A percentile compares a stretch with the other conserved stretches of the same genome.
phyloP scores from a whole-genome alignment of 2,888 invertebrate genomes.

The Drosophila percnosoma region DNA sequence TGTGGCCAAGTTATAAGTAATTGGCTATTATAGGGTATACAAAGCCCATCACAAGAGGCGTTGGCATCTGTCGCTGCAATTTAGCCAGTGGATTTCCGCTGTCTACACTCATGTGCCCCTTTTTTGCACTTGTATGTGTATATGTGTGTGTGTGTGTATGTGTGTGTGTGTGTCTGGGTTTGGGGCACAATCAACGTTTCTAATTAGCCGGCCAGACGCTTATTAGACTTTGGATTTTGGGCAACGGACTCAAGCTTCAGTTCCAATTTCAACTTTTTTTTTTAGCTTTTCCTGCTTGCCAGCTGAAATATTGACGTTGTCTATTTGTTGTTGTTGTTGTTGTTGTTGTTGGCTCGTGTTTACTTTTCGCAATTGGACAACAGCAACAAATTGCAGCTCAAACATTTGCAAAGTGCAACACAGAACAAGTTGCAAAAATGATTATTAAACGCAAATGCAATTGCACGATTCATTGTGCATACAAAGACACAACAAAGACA shows the following conservation, averaged over 20 bases:
- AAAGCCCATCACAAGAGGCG: constrained; percentile 24
- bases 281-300: neutral
- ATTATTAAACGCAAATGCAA: constrained; percentile 57
- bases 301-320: constrained; percentile 7
- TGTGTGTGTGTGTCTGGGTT: constrained; percentile 22
- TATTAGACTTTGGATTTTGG: constrained; percentile 63
- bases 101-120: constrained; percentile 13
- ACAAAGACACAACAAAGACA: constrained; percentile 10
- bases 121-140: constrained; percentile 14
- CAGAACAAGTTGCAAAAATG: constrained; percentile 70
- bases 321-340: constrained; percentile 6
- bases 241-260: constrained; percentile 45
- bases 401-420: constrained; percentile 64
- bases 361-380: constrained; percentile 28
- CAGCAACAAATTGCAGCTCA: constrained; percentile 34
- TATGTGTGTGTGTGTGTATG: constrained; percentile 9
- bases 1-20: neutral
- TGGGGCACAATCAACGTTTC: constrained; percentile 56
- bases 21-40: constrained; percentile 27
- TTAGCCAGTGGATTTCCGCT: constrained; percentile 36
- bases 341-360: constrained; percentile 19
- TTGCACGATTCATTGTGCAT: constrained; percentile 60
- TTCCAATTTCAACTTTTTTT: constrained; percentile 18
- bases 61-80: constrained; percentile 45
- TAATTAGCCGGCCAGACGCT: constrained; percentile 73